These are phyloP conservation scores for Acronicta alni DNA, from an alignment of 2,888 invertebrate species.

Conservation along the genomic window DNA sequence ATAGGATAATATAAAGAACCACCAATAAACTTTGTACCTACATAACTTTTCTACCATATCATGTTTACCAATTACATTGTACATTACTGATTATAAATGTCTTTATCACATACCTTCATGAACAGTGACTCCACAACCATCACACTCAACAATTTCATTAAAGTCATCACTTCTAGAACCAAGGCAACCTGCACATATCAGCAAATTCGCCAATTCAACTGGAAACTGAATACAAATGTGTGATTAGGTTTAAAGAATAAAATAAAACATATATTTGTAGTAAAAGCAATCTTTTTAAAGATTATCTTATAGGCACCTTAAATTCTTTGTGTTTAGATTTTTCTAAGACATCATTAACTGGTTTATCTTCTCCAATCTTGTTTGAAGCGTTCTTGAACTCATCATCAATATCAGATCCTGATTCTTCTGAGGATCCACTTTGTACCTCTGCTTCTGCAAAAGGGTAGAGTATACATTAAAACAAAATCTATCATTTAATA, in stretches of 20 bases:
- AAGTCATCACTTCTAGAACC: slow-evolving; percentile 97
- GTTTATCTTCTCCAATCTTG: slow-evolving; percentile 78
- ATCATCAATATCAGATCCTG: slow-evolving; percentile 81
- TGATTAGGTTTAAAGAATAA: too few relatives aligned
- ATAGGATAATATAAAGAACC: too few relatives aligned
- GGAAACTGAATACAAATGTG: slow-evolving; percentile 70
- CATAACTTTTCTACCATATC: too few relatives aligned
- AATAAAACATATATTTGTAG: too few relatives aligned
- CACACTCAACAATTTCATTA: slow-evolving; percentile 99
- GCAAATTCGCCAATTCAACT: slow-evolving; percentile 90
- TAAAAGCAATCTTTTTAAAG: too few relatives aligned
- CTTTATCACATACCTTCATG: slow-evolving; percentile 93
- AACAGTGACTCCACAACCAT: slow-evolving; percentile 98
- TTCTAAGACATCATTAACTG: slow-evolving; percentile 79
- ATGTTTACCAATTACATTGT: too few relatives aligned
- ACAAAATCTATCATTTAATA: too few relatives aligned
- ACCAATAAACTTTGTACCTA: too few relatives aligned
- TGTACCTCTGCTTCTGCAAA: slow-evolving; percentile 68
- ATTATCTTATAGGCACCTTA: slow-evolving; percentile 72
- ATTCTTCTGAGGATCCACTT: slow-evolving; percentile 76
- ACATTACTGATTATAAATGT: too few relatives aligned
- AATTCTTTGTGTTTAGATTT: slow-evolving; percentile 82
- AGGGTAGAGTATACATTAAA: too few relatives aligned
- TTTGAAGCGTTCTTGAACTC: slow-evolving; percentile 74
- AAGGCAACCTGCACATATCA: slow-evolving; percentile 97